These are phyloP conservation scores for Octopus sinensis DNA, from an alignment of 1,140 invertebrate genomes.

Conservation along the genomic window DNA sequence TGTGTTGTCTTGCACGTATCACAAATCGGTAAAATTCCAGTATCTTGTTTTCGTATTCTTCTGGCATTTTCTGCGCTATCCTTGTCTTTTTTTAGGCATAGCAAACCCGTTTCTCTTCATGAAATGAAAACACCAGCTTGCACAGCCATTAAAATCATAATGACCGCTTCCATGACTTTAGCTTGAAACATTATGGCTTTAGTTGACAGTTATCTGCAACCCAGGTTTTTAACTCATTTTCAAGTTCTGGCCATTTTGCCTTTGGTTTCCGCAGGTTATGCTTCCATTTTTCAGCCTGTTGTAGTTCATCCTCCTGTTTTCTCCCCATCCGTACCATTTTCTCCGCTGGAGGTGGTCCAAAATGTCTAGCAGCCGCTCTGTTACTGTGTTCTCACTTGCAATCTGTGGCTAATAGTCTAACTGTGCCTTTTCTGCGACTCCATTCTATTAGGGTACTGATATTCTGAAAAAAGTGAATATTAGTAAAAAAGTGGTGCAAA, in stretches of 20 bases:
- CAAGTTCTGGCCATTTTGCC: neutral
- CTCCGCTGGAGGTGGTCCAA: neutral
- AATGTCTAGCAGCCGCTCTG: neutral
- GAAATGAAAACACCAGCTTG: neutral
- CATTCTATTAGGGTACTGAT: neutral
- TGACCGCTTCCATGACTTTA: neutral
- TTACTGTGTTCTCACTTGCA: neutral
- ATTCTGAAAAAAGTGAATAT: neutral
- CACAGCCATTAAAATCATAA: neutral
- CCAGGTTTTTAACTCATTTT: neutral
- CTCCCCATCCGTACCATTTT: neutral
- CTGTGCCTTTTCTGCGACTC: neutral
- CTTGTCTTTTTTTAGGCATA: neutral
- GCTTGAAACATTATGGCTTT: neutral
- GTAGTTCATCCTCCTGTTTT: conserved; percentile 1
- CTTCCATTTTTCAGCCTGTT: conserved; percentile 1
- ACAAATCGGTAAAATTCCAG: conserved; percentile 1
- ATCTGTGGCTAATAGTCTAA: neutral
- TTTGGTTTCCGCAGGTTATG: neutral
- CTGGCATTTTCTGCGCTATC: neutral
- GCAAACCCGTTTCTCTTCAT: neutral
- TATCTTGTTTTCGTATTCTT: neutral
- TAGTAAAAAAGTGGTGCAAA: no score
- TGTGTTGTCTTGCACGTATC: neutral
- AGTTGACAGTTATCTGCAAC: conserved; percentile 2